Evolutionary conservation across 1,140 invertebrate genomes (phyloP), one percentile per base, ranked within the genome.

Genomic region (Pissodes strobi): DNA sequence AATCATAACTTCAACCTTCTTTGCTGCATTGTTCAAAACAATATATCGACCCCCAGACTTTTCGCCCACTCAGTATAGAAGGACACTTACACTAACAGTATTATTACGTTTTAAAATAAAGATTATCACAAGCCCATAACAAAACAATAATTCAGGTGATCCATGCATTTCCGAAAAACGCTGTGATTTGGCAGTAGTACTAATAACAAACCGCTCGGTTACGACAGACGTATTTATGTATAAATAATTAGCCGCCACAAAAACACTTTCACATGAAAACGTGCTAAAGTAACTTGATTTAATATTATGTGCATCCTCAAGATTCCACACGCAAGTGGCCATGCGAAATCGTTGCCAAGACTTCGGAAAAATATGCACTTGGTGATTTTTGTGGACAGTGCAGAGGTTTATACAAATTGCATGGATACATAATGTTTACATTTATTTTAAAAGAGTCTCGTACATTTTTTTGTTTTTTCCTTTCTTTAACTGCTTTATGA

Each of bases 321-420:
- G 41, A 45, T 45, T 45, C 41, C 41, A 1, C 41, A 45, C 41
- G 41, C 41, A 45, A 45, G 17, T 45, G 41, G 15, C 41, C 18
- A 45, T 39, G 37, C 18, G 18, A n/a, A 39, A 39, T 39, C 13
- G 37, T 45, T 45, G 41, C 41, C 41, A 45, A 45, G 18, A 45
- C 15, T 45, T 45, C 17, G 18, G 17, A 45, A 45, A 45, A 45
- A 21, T 45, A 45, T 21, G 41, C 41, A 45, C 18, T 45, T 45
- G 17, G 18, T 45, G 41, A 45, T 45, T 45, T 21, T 45, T 18
- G 12, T 45, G 41, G 41, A 19, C 41, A 2, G 2, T 2, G 9
- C 4, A 8, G 19, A 21, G 41, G 18, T 21, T 45, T 6, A 12
- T 18, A 9, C 18, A 19, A 18, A 19, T 9, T 45, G 41, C 41